Evolutionary conservation across 37 sponge, comb jelly and placozoan genomes (phyloP).

Genomic region (Aplysina aerophoba): DNA sequence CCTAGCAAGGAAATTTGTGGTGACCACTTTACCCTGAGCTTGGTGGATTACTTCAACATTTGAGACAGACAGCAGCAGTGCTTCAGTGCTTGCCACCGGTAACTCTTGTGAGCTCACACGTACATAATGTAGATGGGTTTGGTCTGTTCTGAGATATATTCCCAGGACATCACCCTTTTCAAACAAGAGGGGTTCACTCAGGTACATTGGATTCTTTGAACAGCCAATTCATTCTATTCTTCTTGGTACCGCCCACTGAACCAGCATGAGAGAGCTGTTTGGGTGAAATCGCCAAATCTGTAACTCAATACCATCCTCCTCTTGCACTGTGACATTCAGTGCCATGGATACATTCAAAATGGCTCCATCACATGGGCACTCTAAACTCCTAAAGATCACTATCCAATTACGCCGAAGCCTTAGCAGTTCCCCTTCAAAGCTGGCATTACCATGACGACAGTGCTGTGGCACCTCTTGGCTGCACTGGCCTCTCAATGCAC

Average conservation of each 20-base stretch:
- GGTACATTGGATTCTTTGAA: background rate
- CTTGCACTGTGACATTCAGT: background rate
- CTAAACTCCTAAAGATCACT: background rate
- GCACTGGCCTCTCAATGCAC: too few species aligned
- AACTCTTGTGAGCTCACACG: background rate
- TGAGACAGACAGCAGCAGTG: background rate
- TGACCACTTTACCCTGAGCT: background rate
- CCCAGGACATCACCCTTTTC: slow-evolving; percentile 22
- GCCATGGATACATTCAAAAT: slow-evolving; percentile 14
- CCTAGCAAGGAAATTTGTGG: background rate
- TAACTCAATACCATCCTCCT: background rate
- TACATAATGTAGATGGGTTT: background rate
- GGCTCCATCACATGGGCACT: slow-evolving; percentile 4
- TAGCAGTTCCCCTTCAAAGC: too few species aligned
- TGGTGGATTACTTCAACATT: background rate
- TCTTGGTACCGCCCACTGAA: background rate
- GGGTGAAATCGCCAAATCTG: background rate
- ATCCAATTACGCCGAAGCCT: slow-evolving; percentile 2
- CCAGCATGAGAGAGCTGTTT: slow-evolving; percentile 5
- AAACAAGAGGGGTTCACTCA: slow-evolving; percentile 12
- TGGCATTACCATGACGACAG: too few species aligned
- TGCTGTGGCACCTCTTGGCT: too few species aligned
- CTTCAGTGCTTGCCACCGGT: background rate
- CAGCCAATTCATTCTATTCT: background rate
- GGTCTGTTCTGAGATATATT: background rate